Conservation (phyloP, 2,888 invertebrate genomes). For the Unio pictorum region DNA sequence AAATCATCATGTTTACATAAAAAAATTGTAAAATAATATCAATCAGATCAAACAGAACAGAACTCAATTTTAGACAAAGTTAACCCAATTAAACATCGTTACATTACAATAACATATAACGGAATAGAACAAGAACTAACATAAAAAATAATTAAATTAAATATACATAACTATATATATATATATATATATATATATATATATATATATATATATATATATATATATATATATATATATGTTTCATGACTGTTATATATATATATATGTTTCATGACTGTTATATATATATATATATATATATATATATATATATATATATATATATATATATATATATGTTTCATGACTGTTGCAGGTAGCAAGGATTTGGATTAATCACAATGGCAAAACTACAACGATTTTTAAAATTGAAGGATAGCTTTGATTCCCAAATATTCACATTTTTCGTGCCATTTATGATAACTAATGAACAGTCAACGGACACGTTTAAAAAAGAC, state of each 20-base stretch:
- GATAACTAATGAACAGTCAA: constrained; percentile 83
- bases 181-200: constrained; percentile 1
- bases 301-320: constrained; percentile 6
- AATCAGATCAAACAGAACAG: too few relatives aligned
- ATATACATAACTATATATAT: neutral
- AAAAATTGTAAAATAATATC: too few relatives aligned
- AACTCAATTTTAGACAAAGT: too few relatives aligned
- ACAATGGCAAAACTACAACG: constrained; percentile 74
- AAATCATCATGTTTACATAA: too few relatives aligned
- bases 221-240: constrained; percentile 3
- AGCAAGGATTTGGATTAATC: neutral
- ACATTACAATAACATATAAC: too few relatives aligned
- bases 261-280: neutral
- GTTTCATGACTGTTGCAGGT: neutral
- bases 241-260: neutral
- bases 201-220: constrained; percentile 5
- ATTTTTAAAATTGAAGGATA: constrained; percentile 86
- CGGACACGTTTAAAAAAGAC: constrained; percentile 87
- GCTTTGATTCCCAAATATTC: constrained; percentile 87
- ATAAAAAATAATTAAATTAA: too few relatives aligned
- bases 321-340: neutral
- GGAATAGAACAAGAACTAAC: too few relatives aligned
- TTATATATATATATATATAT: too few relatives aligned
- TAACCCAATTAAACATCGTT: too few relatives aligned
- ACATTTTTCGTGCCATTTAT: constrained; percentile 87